Conservation (phyloP, 2,113 vertebrate genomes). For the Xenotilapia longispinis region DNA sequence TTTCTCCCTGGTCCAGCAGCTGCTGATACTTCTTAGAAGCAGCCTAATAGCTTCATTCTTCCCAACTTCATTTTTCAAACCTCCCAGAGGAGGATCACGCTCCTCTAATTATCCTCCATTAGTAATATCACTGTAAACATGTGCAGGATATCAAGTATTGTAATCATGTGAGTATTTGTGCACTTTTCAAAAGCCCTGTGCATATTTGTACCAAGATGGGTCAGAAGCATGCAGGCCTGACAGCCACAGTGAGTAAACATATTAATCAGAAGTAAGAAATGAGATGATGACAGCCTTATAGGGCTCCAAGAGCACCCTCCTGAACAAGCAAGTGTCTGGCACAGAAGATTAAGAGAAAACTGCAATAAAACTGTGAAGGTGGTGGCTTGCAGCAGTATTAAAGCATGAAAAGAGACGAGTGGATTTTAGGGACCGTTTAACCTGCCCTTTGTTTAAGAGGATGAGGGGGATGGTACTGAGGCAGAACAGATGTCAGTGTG, state of each 20-base stretch:
- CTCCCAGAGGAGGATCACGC: not conserved
- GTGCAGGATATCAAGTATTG: conserved; percentile 6
- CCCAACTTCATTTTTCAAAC: not conserved
- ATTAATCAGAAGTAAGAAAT: conserved; percentile 24
- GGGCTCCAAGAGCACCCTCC: not conserved
- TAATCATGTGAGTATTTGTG: conserved; percentile 14
- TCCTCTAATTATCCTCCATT: not conserved
- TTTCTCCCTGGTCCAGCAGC: not conserved
- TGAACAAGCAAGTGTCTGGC: not conserved
- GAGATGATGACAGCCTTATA: not conserved
- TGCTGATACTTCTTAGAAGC: not conserved
- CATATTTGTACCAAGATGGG: conserved; percentile 19
- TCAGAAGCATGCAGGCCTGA: not conserved
- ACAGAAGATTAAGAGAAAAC: not conserved
- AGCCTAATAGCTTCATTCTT: not conserved
- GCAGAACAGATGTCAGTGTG: conserved; percentile 41
- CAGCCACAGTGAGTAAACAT: conserved; percentile 23
- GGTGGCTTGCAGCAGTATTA: not conserved
- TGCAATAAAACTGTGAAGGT: not conserved
- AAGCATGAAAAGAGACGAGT: not conserved
- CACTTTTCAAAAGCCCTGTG: not conserved
- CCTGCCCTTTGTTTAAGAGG: not conserved
- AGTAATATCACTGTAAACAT: not conserved
- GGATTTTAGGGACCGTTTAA: not conserved
- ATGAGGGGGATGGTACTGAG: not conserved